Conservation (phyloP, 2,797 vertebrate genomes). For the Megaceryle alcyon region DNA sequence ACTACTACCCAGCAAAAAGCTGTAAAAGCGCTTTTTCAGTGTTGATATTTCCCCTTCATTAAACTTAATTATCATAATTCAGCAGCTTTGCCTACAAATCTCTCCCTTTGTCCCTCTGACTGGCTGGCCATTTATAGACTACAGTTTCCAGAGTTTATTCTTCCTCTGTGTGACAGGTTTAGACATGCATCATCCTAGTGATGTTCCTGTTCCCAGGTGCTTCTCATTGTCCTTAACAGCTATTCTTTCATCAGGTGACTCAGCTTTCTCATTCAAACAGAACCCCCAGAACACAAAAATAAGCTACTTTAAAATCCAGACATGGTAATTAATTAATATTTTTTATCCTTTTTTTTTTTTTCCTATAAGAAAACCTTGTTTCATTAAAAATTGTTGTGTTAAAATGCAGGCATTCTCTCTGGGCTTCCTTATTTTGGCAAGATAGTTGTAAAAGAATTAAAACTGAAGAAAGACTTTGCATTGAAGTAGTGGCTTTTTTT, state of each 20-base stretch:
- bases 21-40: not conserved
- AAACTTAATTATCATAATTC: not conserved
- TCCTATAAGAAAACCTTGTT: not conserved
- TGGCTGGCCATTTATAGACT: not conserved
- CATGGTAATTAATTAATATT: not conserved
- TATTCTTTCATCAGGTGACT: not conserved
- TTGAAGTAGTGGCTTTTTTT: not conserved
- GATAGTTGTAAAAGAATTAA: not conserved
- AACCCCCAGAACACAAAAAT: not conserved
- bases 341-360: not conserved
- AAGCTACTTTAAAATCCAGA: not conserved
- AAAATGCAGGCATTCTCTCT: not conserved
- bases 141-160: not conserved
- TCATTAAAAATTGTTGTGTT: not conserved
- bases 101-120: not conserved
- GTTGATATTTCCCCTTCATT: slow-evolving; percentile 24
- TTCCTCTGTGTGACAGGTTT: not conserved
- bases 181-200: rapidly evolving
- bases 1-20: not conserved
- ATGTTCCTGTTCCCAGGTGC: not conserved
- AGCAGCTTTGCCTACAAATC: not conserved
- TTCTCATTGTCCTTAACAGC: not conserved
- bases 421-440: not conserved
- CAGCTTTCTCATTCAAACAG: not conserved
- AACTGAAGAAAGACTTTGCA: not conserved